phyloP scores from a whole-genome alignment of 2,888 invertebrate species.

The Chromoteleia sp. region DNA sequence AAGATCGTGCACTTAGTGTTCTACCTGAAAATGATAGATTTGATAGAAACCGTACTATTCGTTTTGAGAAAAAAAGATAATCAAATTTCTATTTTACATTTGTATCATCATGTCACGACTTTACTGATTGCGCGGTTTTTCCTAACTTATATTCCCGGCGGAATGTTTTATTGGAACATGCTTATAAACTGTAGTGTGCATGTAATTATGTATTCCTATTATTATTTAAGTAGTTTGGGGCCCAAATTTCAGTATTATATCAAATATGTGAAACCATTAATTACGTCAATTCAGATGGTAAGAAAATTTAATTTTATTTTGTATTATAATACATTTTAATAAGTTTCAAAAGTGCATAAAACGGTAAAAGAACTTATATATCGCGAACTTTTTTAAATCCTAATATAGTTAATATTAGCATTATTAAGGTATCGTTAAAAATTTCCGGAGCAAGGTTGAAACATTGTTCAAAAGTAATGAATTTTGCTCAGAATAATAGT shows the following conservation, averaged over 20 bases:
- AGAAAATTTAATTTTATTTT: slow-evolving; percentile 74
- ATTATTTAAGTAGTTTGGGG: slow-evolving; percentile 87
- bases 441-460: too few relatives aligned
- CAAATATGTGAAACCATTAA: slow-evolving; percentile 86
- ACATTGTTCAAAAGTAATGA: too few relatives aligned
- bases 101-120: slow-evolving; percentile 90
- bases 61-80: slow-evolving; percentile 89
- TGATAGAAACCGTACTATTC: slow-evolving; percentile 89
- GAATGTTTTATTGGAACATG: slow-evolving; percentile 86
- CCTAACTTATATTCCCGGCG: slow-evolving; percentile 88
- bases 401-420: too few relatives aligned
- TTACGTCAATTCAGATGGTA: slow-evolving; percentile 89
- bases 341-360: too few relatives aligned
- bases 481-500: too few relatives aligned
- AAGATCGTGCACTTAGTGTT: slow-evolving; percentile 86
- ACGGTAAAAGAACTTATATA: too few relatives aligned
- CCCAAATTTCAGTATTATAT: slow-evolving; percentile 85
- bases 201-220: slow-evolving; percentile 91
- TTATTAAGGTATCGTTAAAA: too few relatives aligned
- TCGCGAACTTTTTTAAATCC: too few relatives aligned
- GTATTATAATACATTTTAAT: too few relatives aligned
- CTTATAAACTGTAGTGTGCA: slow-evolving; percentile 89
- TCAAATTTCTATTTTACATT: slow-evolving; percentile 89
- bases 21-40: slow-evolving; percentile 88
- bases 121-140: slow-evolving; percentile 87